These are phyloP conservation scores for Eriosoma lanigerum DNA, from an alignment of 1,140 invertebrate genomes.

Conservation along the genomic window DNA sequence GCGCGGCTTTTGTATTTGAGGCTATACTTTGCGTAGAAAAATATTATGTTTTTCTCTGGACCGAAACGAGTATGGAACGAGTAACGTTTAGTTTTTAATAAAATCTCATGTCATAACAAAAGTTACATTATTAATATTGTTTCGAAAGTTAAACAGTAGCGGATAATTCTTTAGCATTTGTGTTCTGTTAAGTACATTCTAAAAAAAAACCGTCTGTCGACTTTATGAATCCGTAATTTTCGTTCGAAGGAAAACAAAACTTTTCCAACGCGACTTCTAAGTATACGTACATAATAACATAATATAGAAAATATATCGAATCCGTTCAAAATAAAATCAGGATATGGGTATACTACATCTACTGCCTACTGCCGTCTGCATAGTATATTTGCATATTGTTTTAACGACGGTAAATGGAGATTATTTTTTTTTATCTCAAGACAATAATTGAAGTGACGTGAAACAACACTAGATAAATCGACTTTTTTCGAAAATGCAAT, in stretches of 20 bases:
- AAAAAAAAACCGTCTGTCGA: neutral
- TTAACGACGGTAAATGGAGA: no score
- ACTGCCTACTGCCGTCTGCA: no score
- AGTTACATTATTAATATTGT: slow-evolving; percentile 36
- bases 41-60: no score
- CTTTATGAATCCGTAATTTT: neutral
- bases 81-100: slow-evolving; percentile 10
- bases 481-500: no score
- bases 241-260: neutral
- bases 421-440: no score
- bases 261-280: neutral
- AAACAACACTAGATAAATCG: no score
- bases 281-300: no score
- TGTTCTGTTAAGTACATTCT: slow-evolving; percentile 15
- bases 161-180: slow-evolving; percentile 21
- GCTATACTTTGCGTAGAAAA: no score
- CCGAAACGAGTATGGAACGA: neutral
- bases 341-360: no score
- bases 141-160: slow-evolving; percentile 18
- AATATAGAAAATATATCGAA: neutral
- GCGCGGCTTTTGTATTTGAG: no score
- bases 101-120: slow-evolving; percentile 20
- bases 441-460: no score
- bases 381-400: no score
- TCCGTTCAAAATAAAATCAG: neutral